These are phyloP conservation scores for Cacoxenus indagator DNA, from an alignment of 2,888 invertebrate species.

Conservation along the genomic window DNA sequence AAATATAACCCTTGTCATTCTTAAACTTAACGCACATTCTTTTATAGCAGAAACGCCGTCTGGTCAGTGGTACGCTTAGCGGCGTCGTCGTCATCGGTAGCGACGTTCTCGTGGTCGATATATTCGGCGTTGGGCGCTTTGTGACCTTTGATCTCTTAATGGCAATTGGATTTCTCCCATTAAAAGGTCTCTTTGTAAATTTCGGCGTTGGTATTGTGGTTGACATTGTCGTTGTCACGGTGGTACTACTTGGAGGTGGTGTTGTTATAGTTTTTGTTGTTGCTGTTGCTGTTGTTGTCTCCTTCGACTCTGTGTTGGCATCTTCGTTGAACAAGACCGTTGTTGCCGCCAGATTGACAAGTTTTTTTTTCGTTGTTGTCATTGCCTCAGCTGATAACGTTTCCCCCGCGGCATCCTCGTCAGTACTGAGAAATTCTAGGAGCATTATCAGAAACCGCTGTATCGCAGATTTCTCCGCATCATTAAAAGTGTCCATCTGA, in stretches of 20 bases:
- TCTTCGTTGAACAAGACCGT: too few relatives aligned
- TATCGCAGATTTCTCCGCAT: neutral
- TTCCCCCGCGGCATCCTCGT: neutral
- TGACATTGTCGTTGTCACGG: neutral
- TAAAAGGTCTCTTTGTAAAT: too few relatives aligned
- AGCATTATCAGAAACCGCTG: neutral
- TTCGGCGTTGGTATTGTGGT: neutral
- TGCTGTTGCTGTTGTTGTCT: slow-evolving; percentile 14
- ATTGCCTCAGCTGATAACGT: too few relatives aligned
- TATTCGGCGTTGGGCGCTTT: too few relatives aligned
- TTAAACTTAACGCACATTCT: slow-evolving; percentile 50
- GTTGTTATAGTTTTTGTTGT: neutral
- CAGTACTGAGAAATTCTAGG: neutral
- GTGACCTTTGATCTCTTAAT: too few relatives aligned
- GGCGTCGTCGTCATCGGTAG: too few relatives aligned
- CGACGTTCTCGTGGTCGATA: too few relatives aligned
- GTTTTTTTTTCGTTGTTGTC: neutral
- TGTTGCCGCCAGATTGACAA: too few relatives aligned
- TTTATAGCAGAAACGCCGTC: slow-evolving; percentile 48
- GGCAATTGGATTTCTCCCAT: too few relatives aligned
- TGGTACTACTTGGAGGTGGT: neutral
- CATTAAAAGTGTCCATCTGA: neutral
- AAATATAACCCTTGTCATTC: slow-evolving; percentile 48
- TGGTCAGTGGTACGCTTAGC: too few relatives aligned
- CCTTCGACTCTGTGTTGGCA: neutral